Conservation (phyloP, 1,140 invertebrate genomes). For the Meloidogyne floridensis region DNA sequence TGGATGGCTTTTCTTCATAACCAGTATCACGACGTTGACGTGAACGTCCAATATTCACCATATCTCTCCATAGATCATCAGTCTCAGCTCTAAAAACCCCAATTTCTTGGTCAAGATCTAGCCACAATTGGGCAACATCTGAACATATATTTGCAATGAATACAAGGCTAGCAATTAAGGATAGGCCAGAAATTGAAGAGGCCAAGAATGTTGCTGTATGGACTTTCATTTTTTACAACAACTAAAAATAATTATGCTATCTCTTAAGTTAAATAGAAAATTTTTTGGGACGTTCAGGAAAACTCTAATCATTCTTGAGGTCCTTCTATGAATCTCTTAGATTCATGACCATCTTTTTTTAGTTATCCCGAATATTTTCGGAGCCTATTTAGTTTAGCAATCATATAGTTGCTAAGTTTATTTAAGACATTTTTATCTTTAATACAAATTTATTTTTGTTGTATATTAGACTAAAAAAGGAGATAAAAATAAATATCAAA, state of each 20-base stretch:
- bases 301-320: too few relatives aligned
- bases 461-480: too few relatives aligned
- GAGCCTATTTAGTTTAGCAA: too few relatives aligned
- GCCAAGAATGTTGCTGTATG: slow-evolving; percentile 65
- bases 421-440: too few relatives aligned
- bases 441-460: too few relatives aligned
- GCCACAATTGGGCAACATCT: slow-evolving; percentile 60
- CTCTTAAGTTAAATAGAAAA: too few relatives aligned
- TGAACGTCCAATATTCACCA: slow-evolving; percentile 45
- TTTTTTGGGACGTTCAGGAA: too few relatives aligned
- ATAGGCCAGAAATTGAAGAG: slow-evolving; percentile 60
- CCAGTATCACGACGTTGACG: slow-evolving; percentile 48
- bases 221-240: slow-evolving; percentile 53
- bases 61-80: slow-evolving; percentile 62
- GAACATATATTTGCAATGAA: slow-evolving; percentile 58
- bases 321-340: too few relatives aligned
- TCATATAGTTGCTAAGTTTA: too few relatives aligned
- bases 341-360: too few relatives aligned
- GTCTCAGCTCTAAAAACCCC: slow-evolving; percentile 56
- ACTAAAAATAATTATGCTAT: background rate
- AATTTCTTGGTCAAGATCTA: slow-evolving; percentile 61
- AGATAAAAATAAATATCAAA: background rate
- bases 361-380: too few relatives aligned
- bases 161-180: slow-evolving; percentile 56
- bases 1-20: slow-evolving; percentile 41